A percentile compares a stretch with the other conserved stretches of the same genome.
Evolutionary conservation across 1,140 invertebrate genomes (phyloP).

Genomic region (Cyrtorhinus lividipennis): DNA sequence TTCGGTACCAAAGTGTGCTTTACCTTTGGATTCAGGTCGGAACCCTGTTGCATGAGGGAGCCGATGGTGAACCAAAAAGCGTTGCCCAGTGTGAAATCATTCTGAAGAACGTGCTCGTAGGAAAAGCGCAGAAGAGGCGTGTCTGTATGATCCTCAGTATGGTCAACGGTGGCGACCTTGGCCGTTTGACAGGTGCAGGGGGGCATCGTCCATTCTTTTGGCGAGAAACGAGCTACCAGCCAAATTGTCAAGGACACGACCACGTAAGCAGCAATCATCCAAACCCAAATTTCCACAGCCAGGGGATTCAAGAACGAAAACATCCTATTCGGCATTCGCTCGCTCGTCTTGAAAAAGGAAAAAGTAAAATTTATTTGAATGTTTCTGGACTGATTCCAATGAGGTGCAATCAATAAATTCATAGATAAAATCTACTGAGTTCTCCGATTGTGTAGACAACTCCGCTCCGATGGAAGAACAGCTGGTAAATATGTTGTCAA

Average conservation of each 20-base stretch:
- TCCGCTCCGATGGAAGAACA: too few relatives aligned
- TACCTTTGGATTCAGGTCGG: conserved; percentile 57
- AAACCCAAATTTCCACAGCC: conserved; percentile 65
- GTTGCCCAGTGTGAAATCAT: conserved; percentile 49
- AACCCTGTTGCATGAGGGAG: conserved; percentile 63
- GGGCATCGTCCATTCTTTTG: conserved; percentile 44
- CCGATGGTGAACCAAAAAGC: conserved; percentile 57
- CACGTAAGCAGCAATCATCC: conserved; percentile 56
- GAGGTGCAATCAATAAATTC: too few relatives aligned
- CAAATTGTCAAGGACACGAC: conserved; percentile 62
- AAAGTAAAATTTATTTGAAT: conserved; percentile 15
- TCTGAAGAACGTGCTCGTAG: conserved; percentile 35
- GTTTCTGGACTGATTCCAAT: not conserved
- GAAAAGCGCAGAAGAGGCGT: conserved; percentile 6
- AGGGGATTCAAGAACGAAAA: conserved; percentile 83
- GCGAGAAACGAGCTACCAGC: conserved; percentile 50
- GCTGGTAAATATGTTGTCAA: too few relatives aligned
- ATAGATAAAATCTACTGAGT: too few relatives aligned
- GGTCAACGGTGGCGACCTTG: conserved; percentile 28
- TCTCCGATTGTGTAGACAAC: too few relatives aligned
- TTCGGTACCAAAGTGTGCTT: not conserved
- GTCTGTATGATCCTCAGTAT: conserved; percentile 29
- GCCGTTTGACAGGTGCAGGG: not conserved
- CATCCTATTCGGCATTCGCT: conserved; percentile 55
- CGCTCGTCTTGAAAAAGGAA: conserved; percentile 37